A percentile compares a stretch with the other conserved stretches of the same genome.
These are phyloP conservation scores for Dasyprocta punctata DNA, from an alignment of 2,113 vertebrate genomes.

Conservation along the genomic window DNA sequence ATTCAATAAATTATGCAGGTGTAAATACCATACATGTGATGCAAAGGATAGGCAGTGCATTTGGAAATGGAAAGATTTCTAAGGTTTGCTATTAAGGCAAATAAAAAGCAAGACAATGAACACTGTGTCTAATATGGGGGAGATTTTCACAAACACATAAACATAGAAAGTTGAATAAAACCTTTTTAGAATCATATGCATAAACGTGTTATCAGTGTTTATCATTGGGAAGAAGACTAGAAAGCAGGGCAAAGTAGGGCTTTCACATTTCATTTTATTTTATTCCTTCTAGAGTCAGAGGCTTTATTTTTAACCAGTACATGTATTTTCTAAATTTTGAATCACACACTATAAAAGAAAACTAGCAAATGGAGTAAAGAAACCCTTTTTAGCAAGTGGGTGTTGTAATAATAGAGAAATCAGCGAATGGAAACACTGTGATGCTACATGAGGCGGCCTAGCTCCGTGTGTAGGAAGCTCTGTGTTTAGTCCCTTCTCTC, in stretches of 20 bases:
- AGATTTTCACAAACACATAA: background rate
- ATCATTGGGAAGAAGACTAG: background rate
- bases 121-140: background rate
- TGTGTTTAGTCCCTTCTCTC: background rate
- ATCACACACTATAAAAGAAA: conserved; percentile 36
- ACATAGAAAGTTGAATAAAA: conserved; percentile 32
- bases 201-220: conserved; percentile 2
- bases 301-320: conserved; percentile 49
- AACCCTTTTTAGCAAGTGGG: background rate
- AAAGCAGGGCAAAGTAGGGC: conserved; percentile 10
- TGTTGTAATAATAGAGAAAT: background rate
- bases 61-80: conserved; percentile 24
- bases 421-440: background rate
- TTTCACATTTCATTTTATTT: conserved; percentile 26
- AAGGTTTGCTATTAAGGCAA: conserved; percentile 53
- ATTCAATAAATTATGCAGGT: background rate
- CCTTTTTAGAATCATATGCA: background rate
- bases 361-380: conserved; percentile 30
- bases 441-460: background rate
- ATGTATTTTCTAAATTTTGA: conserved; percentile 19
- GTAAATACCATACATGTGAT: conserved; percentile 35
- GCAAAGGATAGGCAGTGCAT: conserved; percentile 41
- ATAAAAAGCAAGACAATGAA: conserved; percentile 45
- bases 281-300: conserved; percentile 31
- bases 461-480: background rate